Percentiles rank a stretch among this genome's conserved stretches.
These are phyloP conservation scores for Rhinella marina DNA, from an alignment of 2,797 vertebrate species.

Conservation along the genomic window DNA sequence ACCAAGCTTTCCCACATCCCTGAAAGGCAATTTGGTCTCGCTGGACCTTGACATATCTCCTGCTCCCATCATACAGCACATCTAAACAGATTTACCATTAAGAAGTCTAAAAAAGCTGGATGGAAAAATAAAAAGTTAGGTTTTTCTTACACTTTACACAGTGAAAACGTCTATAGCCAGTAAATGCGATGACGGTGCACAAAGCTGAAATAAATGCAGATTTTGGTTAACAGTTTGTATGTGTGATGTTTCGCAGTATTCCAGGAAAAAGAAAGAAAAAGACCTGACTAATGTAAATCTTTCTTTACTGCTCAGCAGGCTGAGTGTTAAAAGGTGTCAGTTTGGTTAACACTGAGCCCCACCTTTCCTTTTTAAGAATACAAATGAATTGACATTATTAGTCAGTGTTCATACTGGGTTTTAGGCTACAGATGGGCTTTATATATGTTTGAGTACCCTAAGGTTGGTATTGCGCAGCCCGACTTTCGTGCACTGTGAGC, in stretches of 20 bases:
- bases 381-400: neutral
- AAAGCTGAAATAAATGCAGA: neutral
- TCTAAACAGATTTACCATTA: neutral
- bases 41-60: neutral
- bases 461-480: no score
- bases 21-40: neutral
- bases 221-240: conserved; percentile 34
- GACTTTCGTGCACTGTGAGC: no score
- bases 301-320: neutral
- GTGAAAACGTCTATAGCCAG: no score
- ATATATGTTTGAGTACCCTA: no score
- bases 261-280: conserved; percentile 30
- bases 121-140: neutral
- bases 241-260: conserved; percentile 37
- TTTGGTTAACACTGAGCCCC: conserved; percentile 30
- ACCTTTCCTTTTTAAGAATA: conserved; percentile 46
- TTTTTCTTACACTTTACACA: no score
- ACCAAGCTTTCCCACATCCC: no score
- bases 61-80: neutral
- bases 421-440: no score
- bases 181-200: neutral
- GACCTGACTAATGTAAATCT: conserved; percentile 31
- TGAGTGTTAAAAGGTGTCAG: neutral
- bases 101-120: neutral
- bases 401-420: no score